Percentiles rank a stretch among this genome's conserved stretches.
Evolutionary conservation across 2,888 invertebrate genomes (phyloP).

Genomic region (Glyphotaelius pellucidus): DNA sequence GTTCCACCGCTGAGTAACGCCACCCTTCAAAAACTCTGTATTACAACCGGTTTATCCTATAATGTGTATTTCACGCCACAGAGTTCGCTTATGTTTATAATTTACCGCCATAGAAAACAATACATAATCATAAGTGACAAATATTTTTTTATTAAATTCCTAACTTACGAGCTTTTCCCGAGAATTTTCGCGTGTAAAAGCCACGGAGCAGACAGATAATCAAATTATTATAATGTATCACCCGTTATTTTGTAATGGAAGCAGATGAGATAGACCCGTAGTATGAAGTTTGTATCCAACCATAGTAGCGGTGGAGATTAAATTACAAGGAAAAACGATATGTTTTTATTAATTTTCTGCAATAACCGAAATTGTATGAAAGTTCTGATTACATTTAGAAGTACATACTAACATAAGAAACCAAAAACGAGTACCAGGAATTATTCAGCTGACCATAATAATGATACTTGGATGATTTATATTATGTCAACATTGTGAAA

Average conservation of each 20-base stretch:
- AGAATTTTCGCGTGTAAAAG: too few relatives aligned
- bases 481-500: too few relatives aligned
- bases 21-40: too few relatives aligned
- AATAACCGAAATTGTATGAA: not conserved
- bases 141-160: not conserved
- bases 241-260: not conserved
- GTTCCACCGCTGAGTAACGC: too few relatives aligned
- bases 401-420: not conserved
- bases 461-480: too few relatives aligned
- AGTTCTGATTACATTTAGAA: not conserved
- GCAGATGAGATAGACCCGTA: not conserved
- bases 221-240: not conserved
- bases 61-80: not conserved
- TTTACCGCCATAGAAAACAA: not conserved
- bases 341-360: not conserved
- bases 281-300: not conserved
- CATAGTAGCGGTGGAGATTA: not conserved
- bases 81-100: not conserved
- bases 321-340: not conserved
- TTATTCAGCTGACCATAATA: not conserved
- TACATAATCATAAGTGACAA: not conserved
- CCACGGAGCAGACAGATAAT: not conserved
- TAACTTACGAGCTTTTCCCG: not conserved
- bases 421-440: not conserved
- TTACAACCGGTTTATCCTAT: too few relatives aligned